Percentiles rank a stretch among this genome's conserved stretches.
phyloP scores from a whole-genome alignment of 2,888 invertebrate species.

The Rhopalosiphum nymphaeae region DNA sequence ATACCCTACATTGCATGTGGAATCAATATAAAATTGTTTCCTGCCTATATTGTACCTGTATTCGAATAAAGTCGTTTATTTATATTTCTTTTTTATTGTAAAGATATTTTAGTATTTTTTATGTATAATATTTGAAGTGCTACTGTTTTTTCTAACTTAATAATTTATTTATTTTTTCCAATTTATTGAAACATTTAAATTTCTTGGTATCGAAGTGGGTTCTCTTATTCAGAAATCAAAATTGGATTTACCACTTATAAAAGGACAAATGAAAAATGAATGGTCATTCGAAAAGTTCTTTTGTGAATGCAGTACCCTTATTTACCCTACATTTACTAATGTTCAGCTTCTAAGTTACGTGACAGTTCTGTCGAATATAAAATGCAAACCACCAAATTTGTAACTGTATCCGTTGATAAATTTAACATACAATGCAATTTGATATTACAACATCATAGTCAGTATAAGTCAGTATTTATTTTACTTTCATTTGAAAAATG shows the following conservation, averaged over 20 bases:
- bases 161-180: not conserved
- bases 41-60: not conserved
- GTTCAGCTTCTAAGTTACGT: slow-evolving; percentile 21
- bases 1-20: not conserved
- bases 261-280: slow-evolving; percentile 48
- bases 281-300: slow-evolving; percentile 15
- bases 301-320: slow-evolving; percentile 18
- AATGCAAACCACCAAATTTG: slow-evolving; percentile 14
- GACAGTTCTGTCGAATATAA: slow-evolving; percentile 39
- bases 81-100: not conserved
- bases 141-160: not conserved
- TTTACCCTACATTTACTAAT: slow-evolving; percentile 47
- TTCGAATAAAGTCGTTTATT: not conserved
- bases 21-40: not conserved
- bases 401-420: not conserved
- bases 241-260: slow-evolving; percentile 15
- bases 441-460: not conserved
- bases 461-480: not conserved
- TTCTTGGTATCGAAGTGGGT: not conserved
- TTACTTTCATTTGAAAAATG: not conserved
- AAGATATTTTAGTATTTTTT: not conserved
- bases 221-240: not conserved
- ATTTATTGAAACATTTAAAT: not conserved
- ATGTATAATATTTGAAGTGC: not conserved
- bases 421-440: not conserved